phyloP scores from a whole-genome alignment of 1,140 invertebrate genomes.

The Nasonia vitripennis region DNA sequence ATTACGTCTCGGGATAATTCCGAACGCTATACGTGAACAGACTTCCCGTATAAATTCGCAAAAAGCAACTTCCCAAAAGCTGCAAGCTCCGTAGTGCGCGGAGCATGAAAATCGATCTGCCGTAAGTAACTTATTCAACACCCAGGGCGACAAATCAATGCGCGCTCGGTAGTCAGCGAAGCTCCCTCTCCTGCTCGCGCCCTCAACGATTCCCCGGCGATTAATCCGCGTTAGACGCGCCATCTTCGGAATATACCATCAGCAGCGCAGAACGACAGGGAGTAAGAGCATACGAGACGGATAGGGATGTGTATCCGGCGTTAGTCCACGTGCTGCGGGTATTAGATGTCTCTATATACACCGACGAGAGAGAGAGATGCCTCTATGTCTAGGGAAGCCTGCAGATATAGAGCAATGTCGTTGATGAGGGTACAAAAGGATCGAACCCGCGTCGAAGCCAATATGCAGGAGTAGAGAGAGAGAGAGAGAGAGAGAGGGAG shows the following conservation, averaged over 20 bases:
- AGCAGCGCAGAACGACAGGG: background rate
- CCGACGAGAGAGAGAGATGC: background rate
- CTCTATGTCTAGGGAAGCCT: background rate
- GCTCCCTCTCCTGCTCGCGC: background rate
- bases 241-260: background rate
- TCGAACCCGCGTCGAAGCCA: background rate
- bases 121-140: background rate
- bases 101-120: no score
- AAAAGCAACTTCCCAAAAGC: no score
- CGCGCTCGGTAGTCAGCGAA: background rate
- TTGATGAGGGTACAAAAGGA: slow-evolving; percentile 35
- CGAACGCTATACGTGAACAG: no score
- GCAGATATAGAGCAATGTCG: background rate
- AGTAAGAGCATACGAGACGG: background rate
- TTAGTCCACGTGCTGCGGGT: background rate
- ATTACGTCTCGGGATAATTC: no score
- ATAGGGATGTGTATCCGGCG: background rate
- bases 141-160: background rate
- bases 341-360: background rate
- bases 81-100: no score
- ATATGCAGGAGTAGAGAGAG: background rate
- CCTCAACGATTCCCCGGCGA: background rate
- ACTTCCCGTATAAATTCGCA: no score
- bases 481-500: background rate
- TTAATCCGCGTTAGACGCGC: slow-evolving; percentile 2